These are phyloP conservation scores for Geococcyx californianus DNA, from an alignment of 2,113 vertebrate species.

Conservation along the genomic window DNA sequence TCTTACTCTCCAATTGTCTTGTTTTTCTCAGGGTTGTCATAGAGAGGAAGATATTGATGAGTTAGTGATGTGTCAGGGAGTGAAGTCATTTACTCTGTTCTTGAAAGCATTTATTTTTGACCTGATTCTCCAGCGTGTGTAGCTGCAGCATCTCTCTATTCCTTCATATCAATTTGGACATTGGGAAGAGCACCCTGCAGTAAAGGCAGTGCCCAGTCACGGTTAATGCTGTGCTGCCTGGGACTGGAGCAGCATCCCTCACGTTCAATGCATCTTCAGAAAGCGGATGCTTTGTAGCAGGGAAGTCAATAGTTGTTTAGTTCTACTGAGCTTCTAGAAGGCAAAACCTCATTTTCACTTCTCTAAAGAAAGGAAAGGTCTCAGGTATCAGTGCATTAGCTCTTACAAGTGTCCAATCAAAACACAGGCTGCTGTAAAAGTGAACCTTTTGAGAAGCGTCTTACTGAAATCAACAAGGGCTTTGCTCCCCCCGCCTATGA, in stretches of 20 bases:
- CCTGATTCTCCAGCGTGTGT: background rate
- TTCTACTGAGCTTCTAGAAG: constrained; percentile 1
- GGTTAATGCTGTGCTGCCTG: background rate
- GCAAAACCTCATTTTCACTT: constrained; percentile 11
- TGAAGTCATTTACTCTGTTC: background rate
- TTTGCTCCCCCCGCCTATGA: background rate
- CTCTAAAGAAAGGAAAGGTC: constrained; percentile 1
- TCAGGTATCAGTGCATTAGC: background rate
- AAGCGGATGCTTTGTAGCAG: background rate
- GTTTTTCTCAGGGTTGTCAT: constrained; percentile 34
- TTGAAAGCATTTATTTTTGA: constrained; percentile 7
- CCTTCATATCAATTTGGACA: background rate
- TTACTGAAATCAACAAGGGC: background rate
- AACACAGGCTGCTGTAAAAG: background rate
- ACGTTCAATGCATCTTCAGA: background rate
- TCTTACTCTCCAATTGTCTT: background rate
- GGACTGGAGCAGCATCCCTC: background rate
- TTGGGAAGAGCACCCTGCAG: background rate
- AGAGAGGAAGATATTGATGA: constrained; percentile 23
- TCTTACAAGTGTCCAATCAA: constrained; percentile 9
- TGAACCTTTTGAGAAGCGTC: background rate
- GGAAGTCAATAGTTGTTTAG: constrained; percentile 43
- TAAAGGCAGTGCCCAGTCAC: background rate
- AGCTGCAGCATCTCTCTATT: background rate
- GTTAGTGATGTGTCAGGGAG: background rate